Conservation (phyloP, 2,888 invertebrate species). For the Coenonympha glycerion region DNA sequence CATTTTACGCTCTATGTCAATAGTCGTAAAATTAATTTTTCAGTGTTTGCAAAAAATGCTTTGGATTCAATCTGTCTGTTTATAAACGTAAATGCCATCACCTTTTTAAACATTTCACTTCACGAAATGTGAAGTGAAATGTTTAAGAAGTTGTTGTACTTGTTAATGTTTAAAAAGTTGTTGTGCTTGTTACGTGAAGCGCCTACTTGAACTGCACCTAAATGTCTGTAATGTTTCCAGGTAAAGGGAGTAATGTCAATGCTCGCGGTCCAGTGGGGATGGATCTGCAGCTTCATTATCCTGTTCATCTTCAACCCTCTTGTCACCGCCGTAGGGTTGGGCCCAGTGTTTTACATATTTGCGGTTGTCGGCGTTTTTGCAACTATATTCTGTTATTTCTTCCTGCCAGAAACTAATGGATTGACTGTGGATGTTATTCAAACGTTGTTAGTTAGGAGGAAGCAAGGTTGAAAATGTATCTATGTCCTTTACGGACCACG, state of each 20-base stretch:
- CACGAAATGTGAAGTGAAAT: too few species aligned
- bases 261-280: slow-evolving; percentile 46
- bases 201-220: too few species aligned
- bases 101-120: too few species aligned
- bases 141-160: too few species aligned
- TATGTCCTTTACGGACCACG: too few species aligned
- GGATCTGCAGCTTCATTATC: slow-evolving; percentile 44
- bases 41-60: too few species aligned
- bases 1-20: too few species aligned
- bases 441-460: slow-evolving; percentile 32
- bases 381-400: slow-evolving; percentile 35
- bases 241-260: slow-evolving; percentile 45
- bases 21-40: too few species aligned
- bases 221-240: slow-evolving; percentile 30
- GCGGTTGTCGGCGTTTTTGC: slow-evolving; percentile 36
- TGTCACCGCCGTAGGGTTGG: slow-evolving; percentile 38
- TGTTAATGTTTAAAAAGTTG: too few species aligned
- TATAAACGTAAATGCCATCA: too few species aligned
- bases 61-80: too few species aligned
- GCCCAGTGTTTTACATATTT: slow-evolving; percentile 49
- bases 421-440: slow-evolving; percentile 48
- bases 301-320: slow-evolving; percentile 47
- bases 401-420: slow-evolving; percentile 50
- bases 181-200: too few species aligned
- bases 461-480: slow-evolving; percentile 1